phyloP scores from a whole-genome alignment of 2,113 vertebrate genomes.

The Tachuris rubrigastra region DNA sequence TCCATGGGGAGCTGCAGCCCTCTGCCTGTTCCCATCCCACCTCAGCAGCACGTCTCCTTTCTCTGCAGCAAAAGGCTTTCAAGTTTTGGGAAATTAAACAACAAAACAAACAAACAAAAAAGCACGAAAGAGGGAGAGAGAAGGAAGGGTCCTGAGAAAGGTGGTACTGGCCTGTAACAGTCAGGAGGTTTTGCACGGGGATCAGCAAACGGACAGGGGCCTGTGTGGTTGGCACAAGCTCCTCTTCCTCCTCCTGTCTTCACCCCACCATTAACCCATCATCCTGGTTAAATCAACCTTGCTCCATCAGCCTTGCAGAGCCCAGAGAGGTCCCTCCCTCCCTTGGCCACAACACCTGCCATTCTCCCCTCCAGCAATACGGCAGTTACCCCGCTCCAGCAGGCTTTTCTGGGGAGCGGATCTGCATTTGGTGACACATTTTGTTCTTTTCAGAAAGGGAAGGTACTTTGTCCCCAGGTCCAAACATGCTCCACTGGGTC shows the following conservation, averaged over 20 bases:
- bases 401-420: not conserved
- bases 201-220: not conserved
- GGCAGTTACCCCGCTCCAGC: not conserved
- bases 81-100: constrained; percentile 60
- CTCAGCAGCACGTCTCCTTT: not conserved
- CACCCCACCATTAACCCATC: not conserved
- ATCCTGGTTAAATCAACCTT: not conserved
- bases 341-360: not conserved
- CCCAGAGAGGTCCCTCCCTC: not conserved
- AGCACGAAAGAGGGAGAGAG: not conserved
- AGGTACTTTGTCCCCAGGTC: not conserved
- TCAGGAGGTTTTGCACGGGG: constrained; percentile 16
- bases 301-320: not conserved
- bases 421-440: not conserved
- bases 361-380: not conserved
- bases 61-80: constrained; percentile 65
- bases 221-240: not conserved
- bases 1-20: not conserved
- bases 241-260: not conserved
- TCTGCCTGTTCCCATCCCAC: not conserved
- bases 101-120: not conserved
- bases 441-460: not conserved
- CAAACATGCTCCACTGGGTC: not conserved
- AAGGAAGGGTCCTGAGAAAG: constrained; percentile 11
- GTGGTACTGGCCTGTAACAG: constrained; percentile 61